These are phyloP conservation scores for Euleptes europaea DNA, from an alignment of 2,113 vertebrate species.

Conservation along the genomic window DNA sequence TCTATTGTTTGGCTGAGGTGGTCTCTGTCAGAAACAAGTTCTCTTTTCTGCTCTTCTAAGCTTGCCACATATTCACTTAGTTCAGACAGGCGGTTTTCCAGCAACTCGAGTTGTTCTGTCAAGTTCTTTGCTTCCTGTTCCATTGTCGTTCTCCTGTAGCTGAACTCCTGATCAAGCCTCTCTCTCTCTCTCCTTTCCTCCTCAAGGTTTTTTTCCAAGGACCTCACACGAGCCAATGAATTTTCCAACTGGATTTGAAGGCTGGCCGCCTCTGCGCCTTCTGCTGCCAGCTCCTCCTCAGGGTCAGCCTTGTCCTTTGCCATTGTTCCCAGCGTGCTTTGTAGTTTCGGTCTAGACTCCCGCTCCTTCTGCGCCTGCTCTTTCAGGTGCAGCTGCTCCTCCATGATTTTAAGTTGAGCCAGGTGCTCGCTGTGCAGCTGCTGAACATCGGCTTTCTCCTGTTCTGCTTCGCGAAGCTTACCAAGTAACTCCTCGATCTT, in stretches of 20 bases:
- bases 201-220: slow-evolving; percentile 75
- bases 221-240: slow-evolving; percentile 71
- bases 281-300: slow-evolving; percentile 74
- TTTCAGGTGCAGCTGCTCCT: slow-evolving; percentile 75
- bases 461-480: slow-evolving; percentile 76
- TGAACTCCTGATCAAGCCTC: slow-evolving; percentile 65
- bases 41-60: slow-evolving; percentile 80
- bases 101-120: slow-evolving; percentile 73
- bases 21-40: slow-evolving; percentile 75
- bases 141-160: slow-evolving; percentile 68
- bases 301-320: slow-evolving; percentile 71
- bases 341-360: slow-evolving; percentile 69
- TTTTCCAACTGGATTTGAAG: slow-evolving; percentile 81
- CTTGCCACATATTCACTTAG: slow-evolving; percentile 76
- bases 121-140: slow-evolving; percentile 67
- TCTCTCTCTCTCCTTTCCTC: slow-evolving; percentile 68
- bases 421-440: slow-evolving; percentile 67
- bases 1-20: slow-evolving; percentile 64
- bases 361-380: slow-evolving; percentile 73
- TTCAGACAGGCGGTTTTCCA: slow-evolving; percentile 74
- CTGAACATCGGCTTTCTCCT: slow-evolving; percentile 68
- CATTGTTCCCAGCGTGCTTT: slow-evolving; percentile 71
- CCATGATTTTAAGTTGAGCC: slow-evolving; percentile 69
- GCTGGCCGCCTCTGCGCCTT: slow-evolving; percentile 81
- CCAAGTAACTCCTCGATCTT: slow-evolving; percentile 75